Evolutionary conservation across 2,797 vertebrate species (phyloP).

Genomic region (Tachyglossus aculeatus): DNA sequence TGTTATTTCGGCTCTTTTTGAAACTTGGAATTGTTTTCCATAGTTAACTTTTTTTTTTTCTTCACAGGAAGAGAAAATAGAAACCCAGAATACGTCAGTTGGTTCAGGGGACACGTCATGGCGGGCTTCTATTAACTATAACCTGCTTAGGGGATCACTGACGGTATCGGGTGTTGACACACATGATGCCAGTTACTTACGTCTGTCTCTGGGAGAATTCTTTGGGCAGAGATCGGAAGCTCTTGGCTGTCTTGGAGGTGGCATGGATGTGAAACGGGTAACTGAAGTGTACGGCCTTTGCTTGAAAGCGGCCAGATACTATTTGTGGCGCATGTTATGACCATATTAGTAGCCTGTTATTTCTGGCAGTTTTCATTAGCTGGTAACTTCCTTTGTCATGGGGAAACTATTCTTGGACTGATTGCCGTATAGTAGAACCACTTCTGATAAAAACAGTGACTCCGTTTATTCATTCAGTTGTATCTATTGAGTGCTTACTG

Average conservation of each 20-base stretch:
- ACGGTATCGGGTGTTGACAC: constrained; percentile 77
- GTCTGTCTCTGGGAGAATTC: constrained; percentile 91
- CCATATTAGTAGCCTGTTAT: no score
- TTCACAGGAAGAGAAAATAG: constrained; percentile 85
- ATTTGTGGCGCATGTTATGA: neutral
- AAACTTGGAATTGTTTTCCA: no score
- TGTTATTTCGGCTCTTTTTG: no score
- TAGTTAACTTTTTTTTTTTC: no score
- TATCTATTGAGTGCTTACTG: no score
- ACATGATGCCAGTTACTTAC: constrained; percentile 86
- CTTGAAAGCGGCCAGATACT: neutral
- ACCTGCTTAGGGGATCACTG: constrained; percentile 81
- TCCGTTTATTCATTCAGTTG: no score
- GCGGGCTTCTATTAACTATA: constrained; percentile 77
- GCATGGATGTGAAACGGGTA: constrained; percentile 86
- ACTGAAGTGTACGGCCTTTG: constrained; percentile 19
- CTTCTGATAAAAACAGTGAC: no score
- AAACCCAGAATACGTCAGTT: constrained; percentile 64
- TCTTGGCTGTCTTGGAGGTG: constrained; percentile 87
- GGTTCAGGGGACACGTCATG: constrained; percentile 83
- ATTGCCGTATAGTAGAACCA: no score
- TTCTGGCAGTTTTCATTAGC: no score
- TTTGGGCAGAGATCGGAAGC: constrained; percentile 94
- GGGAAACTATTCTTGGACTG: no score
- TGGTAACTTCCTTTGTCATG: no score